Evolutionary conservation across 2,797 vertebrate genomes (phyloP), one percentile per base, ranked within the genome.

Genomic region (Parotocinclus haroldoi): DNA sequence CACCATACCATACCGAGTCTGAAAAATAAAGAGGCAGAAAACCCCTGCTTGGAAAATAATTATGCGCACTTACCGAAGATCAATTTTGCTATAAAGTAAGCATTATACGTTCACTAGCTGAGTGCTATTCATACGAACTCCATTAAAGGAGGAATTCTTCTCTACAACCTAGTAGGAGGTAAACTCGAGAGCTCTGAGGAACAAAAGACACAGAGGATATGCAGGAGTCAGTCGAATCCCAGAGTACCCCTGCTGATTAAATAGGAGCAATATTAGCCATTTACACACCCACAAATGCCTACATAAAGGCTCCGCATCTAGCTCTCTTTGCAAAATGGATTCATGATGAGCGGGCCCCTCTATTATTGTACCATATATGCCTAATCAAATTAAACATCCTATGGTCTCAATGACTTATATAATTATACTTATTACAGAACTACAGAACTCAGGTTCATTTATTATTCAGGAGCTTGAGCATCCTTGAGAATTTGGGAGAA

Each of bases 371-470:
- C 40, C 19, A 27, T 71, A 53, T 48, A 71, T 45, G 49, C 42
- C 18, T n/a, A 77, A 72, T 69, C 51, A 61, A 71, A 76, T 63
- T 75, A 75, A 68, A 65, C 19, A 62, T 57, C 69, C 58, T 62
- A 40, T 61, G 72, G 67, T 68, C 75, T 78, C 75, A 75, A 79
- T 82, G 80, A 61, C 40, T 45, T 68, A 58, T 62, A n/a, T 57
- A 9, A 54, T 69, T 61, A 37, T 55, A 73, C 48, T 64, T 44
- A 60, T 40, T 76, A 73, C 38, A n/a, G 73, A 42, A 42, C 10
- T 40, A 46, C 37, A 14, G 70, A n/a, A 19, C 7, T 9, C 50
- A 57, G 61, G 74, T 46, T 80, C 71, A 82, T 80, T 76, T 18
- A 56, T 60, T 71, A 63, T 74, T 77, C 63, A 46, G 71, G 52